Base-by-base conservation (phyloP, 2,113 vertebrate genomes). In the Nothobranchius kuhntae region DNA sequence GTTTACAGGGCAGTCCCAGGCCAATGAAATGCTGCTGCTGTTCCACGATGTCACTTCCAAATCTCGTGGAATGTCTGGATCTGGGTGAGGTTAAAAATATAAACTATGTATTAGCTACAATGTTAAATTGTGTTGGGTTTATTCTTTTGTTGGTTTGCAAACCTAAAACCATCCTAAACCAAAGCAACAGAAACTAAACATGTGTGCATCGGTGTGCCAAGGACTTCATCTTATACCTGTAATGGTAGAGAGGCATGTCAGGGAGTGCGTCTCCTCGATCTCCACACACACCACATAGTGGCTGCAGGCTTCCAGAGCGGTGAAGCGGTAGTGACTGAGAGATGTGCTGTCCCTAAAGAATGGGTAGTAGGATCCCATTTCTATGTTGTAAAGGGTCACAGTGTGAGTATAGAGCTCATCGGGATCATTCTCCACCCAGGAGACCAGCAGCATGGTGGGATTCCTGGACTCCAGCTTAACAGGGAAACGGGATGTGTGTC, bases 271-370 rank as follows among this genome's bases (percentile, higher is more conserved):
- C 30, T 54, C 71, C 13, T 71, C 59, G 0, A 47, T 6, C 65
- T 87, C 84, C 64, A 91, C 78, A 57, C 91, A 92, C 48, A 72
- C 78, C 57, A 85, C 59, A 6, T 90, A 89, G 6, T 36, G 3
- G 24, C 50, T 85, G 74, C 91, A 92, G 50, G 90, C 21, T 2
- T 86, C 65, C 76, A 92, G 70, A 9, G 63, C 69, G 1, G 75
- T 79, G 76, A 91, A 82, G 59, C 46, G 61, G 71, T 91, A 78
- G 58, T 78, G 75, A 56, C 13, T 53, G 8, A 13, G n/a, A 2
- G 30, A 3, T 7, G 67, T 71, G 0, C 35, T 40, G 21, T 84
- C 75, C 8, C 0, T 9, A 26, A 54, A 61, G 0, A 77, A 54
- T 0, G 9, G 2, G 4, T 15, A 15, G 26, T 73, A 87, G 40